Percentiles rank a stretch among this genome's conserved stretches.
These are phyloP conservation scores for Phalacrocorax aristotelis DNA, from an alignment of 2,113 vertebrate genomes.

Conservation along the genomic window DNA sequence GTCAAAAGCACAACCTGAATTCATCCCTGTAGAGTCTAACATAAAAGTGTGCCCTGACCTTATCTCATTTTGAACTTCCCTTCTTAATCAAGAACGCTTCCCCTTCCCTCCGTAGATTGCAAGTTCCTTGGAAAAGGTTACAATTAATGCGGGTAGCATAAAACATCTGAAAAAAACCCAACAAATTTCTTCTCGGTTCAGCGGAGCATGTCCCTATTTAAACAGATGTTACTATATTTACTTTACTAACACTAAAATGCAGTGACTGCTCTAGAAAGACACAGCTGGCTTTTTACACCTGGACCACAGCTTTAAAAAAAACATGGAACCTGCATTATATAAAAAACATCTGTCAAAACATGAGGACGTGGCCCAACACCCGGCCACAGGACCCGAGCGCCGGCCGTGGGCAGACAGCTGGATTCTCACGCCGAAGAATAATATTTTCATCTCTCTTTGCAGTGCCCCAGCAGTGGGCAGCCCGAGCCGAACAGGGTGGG, in stretches of 20 bases:
- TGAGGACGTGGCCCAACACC: neutral
- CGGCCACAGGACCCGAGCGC: accelerated
- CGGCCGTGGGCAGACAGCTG: accelerated
- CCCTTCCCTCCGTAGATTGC: neutral
- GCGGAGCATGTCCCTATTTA: neutral
- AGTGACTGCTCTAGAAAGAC: neutral
- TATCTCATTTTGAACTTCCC: neutral
- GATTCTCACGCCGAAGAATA: neutral
- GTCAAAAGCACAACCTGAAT: neutral
- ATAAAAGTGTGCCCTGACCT: neutral
- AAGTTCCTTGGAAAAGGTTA: neutral
- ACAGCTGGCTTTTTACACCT: neutral
- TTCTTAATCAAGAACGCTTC: neutral
- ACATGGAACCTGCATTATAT: neutral
- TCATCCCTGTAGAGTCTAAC: neutral
- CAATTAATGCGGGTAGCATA: neutral
- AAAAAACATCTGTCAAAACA: neutral
- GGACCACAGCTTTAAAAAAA: neutral
- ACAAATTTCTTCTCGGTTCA: neutral
- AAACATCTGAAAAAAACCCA: neutral
- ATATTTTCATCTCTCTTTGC: neutral
- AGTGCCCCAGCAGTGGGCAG: neutral
- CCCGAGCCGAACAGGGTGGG: accelerated
- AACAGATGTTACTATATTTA: neutral
- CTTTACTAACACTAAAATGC: neutral